Evolutionary conservation across 1,140 invertebrate genomes (phyloP), one percentile per base, ranked within the genome.

Genomic region (Camponotus floridanus): DNA sequence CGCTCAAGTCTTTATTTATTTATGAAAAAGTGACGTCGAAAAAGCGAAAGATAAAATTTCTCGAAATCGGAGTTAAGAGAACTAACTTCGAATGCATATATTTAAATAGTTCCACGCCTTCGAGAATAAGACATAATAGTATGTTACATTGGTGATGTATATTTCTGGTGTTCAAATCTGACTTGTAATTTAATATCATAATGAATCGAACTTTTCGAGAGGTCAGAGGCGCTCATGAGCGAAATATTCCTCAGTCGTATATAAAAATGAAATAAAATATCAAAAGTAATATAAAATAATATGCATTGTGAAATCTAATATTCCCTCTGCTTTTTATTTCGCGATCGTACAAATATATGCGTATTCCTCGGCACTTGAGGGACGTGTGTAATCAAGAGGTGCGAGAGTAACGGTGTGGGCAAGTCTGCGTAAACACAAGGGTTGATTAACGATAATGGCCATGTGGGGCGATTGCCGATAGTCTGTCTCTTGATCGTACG

Each of bases 391-490:
- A 73, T 59, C 76, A 76, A 79, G 85, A 51, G 26, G 61, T 76
- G 86, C 59, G 88, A 80, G 74, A 59, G 64, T 31, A 45, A 31
- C 31, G 5, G 51, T 13, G 71, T 31, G 85, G 71, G 67, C 83
- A 76, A 87, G 83, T 78, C 81, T 91, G 61, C 64, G 90, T 89
- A 91, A 91, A 91, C 80, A 91, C 85, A 84, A 39, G 39, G 88
- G 45, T 91, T 91, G 91, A 91, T 91, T 91, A 90, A 91, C 90
- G 90, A 86, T 91, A 91, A 89, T 91, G 88, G 90, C 81, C 86
- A 86, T 62, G 79, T 48, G 78, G 68, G 88, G 64, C 61, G 85
- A 91, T 91, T 91, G 64, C 88, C 88, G 83, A 91, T 91, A 88
- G 88, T 51, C 79, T 33, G 78, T 73, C 86, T 86, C 91, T 88